These are phyloP conservation scores for Albula goreensis DNA, from an alignment of 2,113 vertebrate genomes.

Conservation along the genomic window DNA sequence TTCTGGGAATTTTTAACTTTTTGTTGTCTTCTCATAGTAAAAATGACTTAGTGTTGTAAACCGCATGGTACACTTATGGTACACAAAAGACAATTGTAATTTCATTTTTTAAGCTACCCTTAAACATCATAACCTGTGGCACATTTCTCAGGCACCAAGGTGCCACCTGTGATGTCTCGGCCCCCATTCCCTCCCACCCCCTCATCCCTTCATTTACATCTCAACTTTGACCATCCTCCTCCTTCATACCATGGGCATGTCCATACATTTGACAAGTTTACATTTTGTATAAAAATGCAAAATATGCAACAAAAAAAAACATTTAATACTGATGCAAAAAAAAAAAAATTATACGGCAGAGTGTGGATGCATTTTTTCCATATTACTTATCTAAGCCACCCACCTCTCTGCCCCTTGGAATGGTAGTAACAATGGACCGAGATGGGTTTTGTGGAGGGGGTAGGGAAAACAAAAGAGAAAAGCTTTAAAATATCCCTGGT, in stretches of 20 bases:
- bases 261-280: slow-evolving; percentile 82
- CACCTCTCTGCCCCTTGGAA: slow-evolving; percentile 75
- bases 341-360: slow-evolving; percentile 73
- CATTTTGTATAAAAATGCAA: slow-evolving; percentile 75
- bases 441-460: slow-evolving; percentile 79
- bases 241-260: slow-evolving; percentile 85
- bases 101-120: slow-evolving; percentile 74
- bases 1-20: slow-evolving; percentile 80
- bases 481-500: slow-evolving; percentile 92
- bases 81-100: slow-evolving; percentile 75
- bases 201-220: slow-evolving; percentile 77
- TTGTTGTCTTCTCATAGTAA: slow-evolving; percentile 69
- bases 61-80: slow-evolving; percentile 76
- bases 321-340: slow-evolving; percentile 92
- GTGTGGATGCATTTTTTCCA: slow-evolving; percentile 52
- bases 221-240: slow-evolving; percentile 74
- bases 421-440: slow-evolving; percentile 78
- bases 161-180: slow-evolving; percentile 45
- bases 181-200: slow-evolving; percentile 25
- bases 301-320: slow-evolving; percentile 69
- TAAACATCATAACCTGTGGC: slow-evolving; percentile 74
- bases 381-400: slow-evolving; percentile 66
- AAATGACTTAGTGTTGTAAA: slow-evolving; percentile 91
- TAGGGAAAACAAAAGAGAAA: slow-evolving; percentile 64
- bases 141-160: slow-evolving; percentile 65